Base-by-base conservation (phyloP, 2,888 invertebrate species). In the Ommatoiulus sabulosus region DNA sequence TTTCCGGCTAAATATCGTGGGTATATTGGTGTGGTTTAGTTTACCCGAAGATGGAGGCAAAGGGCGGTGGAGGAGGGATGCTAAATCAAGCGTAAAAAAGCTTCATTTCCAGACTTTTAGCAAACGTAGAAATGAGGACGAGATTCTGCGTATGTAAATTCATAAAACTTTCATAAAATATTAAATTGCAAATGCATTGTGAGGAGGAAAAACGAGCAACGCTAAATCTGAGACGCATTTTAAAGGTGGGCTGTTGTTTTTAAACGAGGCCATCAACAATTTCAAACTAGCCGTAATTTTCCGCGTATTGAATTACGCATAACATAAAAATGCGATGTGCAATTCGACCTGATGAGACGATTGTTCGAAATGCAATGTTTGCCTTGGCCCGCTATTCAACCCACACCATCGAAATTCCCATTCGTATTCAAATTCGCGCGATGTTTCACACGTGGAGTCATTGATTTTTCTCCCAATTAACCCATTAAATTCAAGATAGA, bases 341-440 rank as follows among this genome's bases (percentile, higher is more conserved):
- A 80, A 80, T 15, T 8, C 35, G 80, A 80, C 80, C 80, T 80
- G 80, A 43, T 80, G 80, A 35, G 35, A 80, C 35, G 35, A 80
- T 80, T 80, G 80, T 80, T 80, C 10, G 80, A 80, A 80, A 80
- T 80, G 35, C 12, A 12, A 80, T 80, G 80, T 80, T 80, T 80
- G 80, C 80, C 80, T 80, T 80, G 80, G 80, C 80, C 80, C 15
- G 80, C 10, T 72, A 8, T 24, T 80, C 80, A 35, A 24, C 80
- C 12, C 0, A 80, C 35, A 35, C 12, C 15, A 12, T 15, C 35
- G 12, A 35, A 35, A 80, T 35, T 80, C 24, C 80, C 80, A 80
- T 35, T 80, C 35, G 35, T 35, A 80, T 35, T 35, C 80, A 80
- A 80, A 80, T 80, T 35, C 35, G 35, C 35, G 35, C 80, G 10